Base-by-base conservation (phyloP, 2,113 vertebrate species). In the Eubucco bourcierii region DNA sequence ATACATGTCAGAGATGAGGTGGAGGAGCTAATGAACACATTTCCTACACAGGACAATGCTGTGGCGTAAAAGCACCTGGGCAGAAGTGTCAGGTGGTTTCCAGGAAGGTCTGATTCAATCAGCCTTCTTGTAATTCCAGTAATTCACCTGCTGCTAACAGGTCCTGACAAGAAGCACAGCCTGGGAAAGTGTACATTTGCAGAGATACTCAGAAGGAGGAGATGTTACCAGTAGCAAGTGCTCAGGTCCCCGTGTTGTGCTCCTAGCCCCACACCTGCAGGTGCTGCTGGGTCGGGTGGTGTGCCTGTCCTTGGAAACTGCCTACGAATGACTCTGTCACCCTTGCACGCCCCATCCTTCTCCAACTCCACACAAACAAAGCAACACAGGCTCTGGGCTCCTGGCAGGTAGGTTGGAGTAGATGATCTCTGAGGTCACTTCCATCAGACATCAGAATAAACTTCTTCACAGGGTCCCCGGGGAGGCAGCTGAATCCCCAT, bases 1-100 rank as follows among this genome's bases (percentile, higher is more conserved):
- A 61, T 50, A 84, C 29, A 8, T 8, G 68, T 72, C 89, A 77
- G 92, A 39, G 78, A 79, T 84, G 60, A 93, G 84, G 87, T 71
- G 29, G 15, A 34, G 58, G 73, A 44, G 68, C 53, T 68, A 75
- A 95, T 84, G 76, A 91, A 83, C 59, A 44, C 58, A 3, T 7
- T 60, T 31, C 58, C 37, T 14, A 64, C 78, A 70, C 9, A 15
- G 82, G 78, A 37, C 47, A 67, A 46, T 37, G 28, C 10, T 13
- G 16, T 2, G 24, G 33, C 18, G 9, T 21, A 19, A 86, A 86
- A 91, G 83, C 29, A 86, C 53, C 76, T 24, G 41, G 37, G 65
- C 64, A 88, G 46, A 74, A 25, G 47, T 29, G 60, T 27, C 79
- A 37, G 10, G 15, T 73, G 64, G 25, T 63, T 84, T 74, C 67